Evolutionary conservation across 53 echinoderm and acorn worm genomes (phyloP).

Genomic region (Hippasteria phrygiana): DNA sequence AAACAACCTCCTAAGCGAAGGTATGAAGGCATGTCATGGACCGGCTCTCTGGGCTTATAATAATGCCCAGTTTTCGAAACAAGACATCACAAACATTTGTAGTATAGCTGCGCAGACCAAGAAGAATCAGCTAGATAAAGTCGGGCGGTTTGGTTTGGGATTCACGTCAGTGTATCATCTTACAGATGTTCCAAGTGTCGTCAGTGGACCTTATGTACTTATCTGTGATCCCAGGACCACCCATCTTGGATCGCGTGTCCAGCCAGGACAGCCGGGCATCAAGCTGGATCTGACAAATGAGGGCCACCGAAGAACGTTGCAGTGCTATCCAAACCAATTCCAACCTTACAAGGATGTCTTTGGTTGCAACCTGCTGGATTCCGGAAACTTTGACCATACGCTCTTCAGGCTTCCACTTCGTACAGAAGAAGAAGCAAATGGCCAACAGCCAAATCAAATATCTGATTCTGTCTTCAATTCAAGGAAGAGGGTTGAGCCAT

Average conservation of each 20-base stretch:
- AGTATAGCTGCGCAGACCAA: slow-evolving; percentile 86
- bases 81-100: slow-evolving; percentile 87
- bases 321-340: slow-evolving; percentile 87
- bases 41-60: slow-evolving; percentile 95
- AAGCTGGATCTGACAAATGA: slow-evolving; percentile 72
- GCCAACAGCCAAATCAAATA: slow-evolving; percentile 58
- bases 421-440: slow-evolving; percentile 21
- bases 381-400: slow-evolving; percentile 68
- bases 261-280: slow-evolving; percentile 76
- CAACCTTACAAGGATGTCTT: slow-evolving; percentile 87
- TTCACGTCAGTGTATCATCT: slow-evolving; percentile 96
- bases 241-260: slow-evolving; percentile 71
- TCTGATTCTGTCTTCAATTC: slow-evolving; percentile 60
- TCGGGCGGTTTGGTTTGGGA: slow-evolving; percentile 92
- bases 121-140: slow-evolving; percentile 75
- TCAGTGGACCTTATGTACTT: slow-evolving; percentile 80
- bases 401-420: slow-evolving; percentile 91
- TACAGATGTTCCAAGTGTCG: slow-evolving; percentile 91
- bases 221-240: slow-evolving; percentile 84
- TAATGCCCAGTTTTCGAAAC: slow-evolving; percentile 75
- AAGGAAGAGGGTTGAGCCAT: slow-evolving; percentile 39
- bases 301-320: slow-evolving; percentile 43
- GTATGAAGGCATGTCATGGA: slow-evolving; percentile 86
- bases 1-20: slow-evolving; percentile 66
- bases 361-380: slow-evolving; percentile 60